phyloP scores from a whole-genome alignment of 2,113 vertebrate species.

The Hiodon alosoides region DNA sequence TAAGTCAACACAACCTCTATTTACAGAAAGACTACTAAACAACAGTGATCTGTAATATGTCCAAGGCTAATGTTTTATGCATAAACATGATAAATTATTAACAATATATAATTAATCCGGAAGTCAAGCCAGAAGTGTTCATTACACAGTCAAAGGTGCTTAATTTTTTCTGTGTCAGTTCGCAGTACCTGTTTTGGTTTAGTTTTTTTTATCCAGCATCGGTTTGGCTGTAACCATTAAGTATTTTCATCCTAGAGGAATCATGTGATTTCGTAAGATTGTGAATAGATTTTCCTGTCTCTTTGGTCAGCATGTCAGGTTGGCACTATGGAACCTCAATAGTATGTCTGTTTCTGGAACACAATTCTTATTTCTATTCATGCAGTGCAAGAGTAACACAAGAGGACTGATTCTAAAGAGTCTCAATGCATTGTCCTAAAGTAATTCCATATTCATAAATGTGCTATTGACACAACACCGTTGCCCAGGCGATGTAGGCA shows the following conservation, averaged over 20 bases:
- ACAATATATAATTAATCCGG: background rate
- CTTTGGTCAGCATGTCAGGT: too few species aligned
- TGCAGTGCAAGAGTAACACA: conserved; percentile 13
- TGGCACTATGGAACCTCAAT: background rate
- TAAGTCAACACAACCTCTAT: background rate
- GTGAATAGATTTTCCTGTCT: background rate
- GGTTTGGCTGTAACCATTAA: conserved; percentile 3
- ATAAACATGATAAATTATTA: background rate
- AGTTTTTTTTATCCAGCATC: background rate
- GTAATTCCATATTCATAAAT: conserved; percentile 12
- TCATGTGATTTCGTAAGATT: background rate
- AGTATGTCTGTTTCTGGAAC: background rate
- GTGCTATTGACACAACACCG: background rate
- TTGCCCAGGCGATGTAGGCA: conserved; percentile 1
- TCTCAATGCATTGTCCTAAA: background rate
- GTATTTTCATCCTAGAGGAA: background rate
- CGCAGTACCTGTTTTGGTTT: background rate
- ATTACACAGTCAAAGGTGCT: background rate
- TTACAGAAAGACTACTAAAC: background rate
- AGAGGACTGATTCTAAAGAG: conserved; percentile 1
- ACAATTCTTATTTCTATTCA: background rate
- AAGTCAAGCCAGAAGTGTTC: background rate
- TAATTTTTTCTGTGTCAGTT: background rate
- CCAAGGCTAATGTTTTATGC: background rate
- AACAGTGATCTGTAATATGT: background rate